Evolutionary conservation across 1,140 invertebrate genomes (phyloP), one percentile per base, ranked within the genome.

Genomic region (Hypothenemus hampei): DNA sequence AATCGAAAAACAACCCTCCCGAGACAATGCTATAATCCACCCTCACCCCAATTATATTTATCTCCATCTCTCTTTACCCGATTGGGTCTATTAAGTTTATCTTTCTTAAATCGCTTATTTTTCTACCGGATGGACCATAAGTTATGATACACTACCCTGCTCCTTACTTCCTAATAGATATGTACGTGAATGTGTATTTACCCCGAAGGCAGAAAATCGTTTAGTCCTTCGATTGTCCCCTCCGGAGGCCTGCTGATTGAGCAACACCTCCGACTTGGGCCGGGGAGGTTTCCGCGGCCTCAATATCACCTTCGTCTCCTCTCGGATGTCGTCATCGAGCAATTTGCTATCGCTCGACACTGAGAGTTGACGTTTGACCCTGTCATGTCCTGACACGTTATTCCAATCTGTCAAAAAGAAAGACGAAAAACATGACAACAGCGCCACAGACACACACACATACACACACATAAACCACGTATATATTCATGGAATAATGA

Each of bases 331-430:
- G 58, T 87, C 86, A 71, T 93, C 90, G 58, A 93, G 74, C 40
- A 93, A 77, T 71, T 93, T 92, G 48, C 89, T 91, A 77, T 93
- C 90, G 61, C 87, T 91, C 43, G 89, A 92, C 58, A 93, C 89
- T 16, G 89, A 92, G 61, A 92, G 78, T 72, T 93, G 90, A 63
- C 89, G 78, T 65, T 89, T 84, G 53, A 93, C 89, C 63, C 86
- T 82, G 63, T 87, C 84, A 64, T 88, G 87, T 81, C 64, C 65
- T 60, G 81, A 78, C 60, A 84, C 78, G 68, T 83, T 83, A 69
- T 85, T 82, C 88, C 88, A 91, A 75, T 85, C 85, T 86, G 75
- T 73, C 64, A 65, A 33, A 29, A n/a, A n/a, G n/a, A n/a, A n/a
- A n/a, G n/a, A n/a, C n/a, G n/a, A n/a, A n/a, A n/a, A n/a, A n/a